Evolutionary conservation across 2,888 invertebrate genomes (phyloP), one percentile per base, ranked within the genome.

Genomic region (Aphodius sticticus): DNA sequence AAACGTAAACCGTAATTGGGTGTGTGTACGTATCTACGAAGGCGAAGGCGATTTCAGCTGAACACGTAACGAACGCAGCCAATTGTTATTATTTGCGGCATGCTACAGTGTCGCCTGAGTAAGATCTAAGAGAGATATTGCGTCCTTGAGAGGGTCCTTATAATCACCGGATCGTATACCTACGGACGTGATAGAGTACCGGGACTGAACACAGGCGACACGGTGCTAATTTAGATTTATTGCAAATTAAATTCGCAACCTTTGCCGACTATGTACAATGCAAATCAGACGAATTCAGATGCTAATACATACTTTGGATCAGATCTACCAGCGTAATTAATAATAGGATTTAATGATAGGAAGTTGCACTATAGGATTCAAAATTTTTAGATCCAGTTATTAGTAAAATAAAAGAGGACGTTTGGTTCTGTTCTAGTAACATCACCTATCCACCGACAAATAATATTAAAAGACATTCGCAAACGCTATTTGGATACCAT

Each of bases 1-100:
- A 53, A 53, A 53, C 53, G 53, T 53, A 53, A 53, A 53, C 53
- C 53, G 53, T 53, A 53, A 53, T 53, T 53, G 53, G 53, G 53
- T 53, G 2, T 53, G 53, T 53, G 53, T 53, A 53, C 53, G 53
- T 53, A 53, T 9, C 53, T 12, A 53, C 53, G 53, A 12, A 53
- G 53, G 53, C 53, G 53, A 9, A 53, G 53, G 53, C 53, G 53
- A 53, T 53, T 53, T 53, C 53, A 53, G 7, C 53, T 7, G 53
- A 53, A 53, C 53, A 53, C 53, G 53, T 9, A 53, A 12, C 53
- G 9, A 53, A 53, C 53, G 53, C 9, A 9, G 9, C 53, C 53
- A 53, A 53, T 53, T 53, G 53, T 53, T 53, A 53, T 53, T 53
- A 53, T 53, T 53, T 53, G 53, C 53, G 12, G 53, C 53, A 53